Conservation (phyloP, 2,888 invertebrate species). For the Drosophila colorata region DNA sequence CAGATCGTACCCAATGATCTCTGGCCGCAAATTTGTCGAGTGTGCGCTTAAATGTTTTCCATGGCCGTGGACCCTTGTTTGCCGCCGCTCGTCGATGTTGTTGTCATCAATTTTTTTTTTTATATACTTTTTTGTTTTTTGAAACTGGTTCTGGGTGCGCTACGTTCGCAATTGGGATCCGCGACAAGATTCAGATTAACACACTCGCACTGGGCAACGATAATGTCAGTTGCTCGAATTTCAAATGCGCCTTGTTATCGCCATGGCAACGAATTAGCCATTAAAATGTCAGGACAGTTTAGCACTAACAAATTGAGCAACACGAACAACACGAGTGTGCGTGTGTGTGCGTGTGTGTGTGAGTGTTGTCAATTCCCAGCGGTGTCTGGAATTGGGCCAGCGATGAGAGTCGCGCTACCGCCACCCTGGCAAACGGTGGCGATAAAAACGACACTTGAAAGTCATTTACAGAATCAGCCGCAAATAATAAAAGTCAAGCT, state of each 20-base stretch:
- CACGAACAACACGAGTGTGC: constrained; percentile 29
- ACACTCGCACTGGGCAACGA: constrained; percentile 25
- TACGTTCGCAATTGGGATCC: constrained; percentile 58
- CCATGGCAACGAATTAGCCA: constrained; percentile 54
- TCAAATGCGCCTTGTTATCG: constrained; percentile 55
- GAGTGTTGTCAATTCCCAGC: constrained; percentile 47
- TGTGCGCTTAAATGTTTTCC: constrained; percentile 80
- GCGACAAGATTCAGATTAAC: constrained; percentile 76
- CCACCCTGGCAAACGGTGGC: constrained; percentile 57
- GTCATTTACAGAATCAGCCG: constrained; percentile 77
- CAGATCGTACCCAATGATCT: constrained; percentile 54
- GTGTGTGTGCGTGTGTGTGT: constrained; percentile 6
- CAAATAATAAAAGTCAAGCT: constrained; percentile 80
- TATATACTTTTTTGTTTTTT: constrained; percentile 18
- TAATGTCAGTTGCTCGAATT: constrained; percentile 59
- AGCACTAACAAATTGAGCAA: constrained; percentile 59
- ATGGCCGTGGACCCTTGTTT: constrained; percentile 44
- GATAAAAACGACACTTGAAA: constrained; percentile 66
- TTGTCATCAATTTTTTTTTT: constrained; percentile 67
- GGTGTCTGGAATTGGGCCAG: constrained; percentile 53
- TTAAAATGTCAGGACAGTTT: constrained; percentile 66
- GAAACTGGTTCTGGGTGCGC: constrained; percentile 62
- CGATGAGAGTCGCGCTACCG: constrained; percentile 31
- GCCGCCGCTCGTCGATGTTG: constrained; percentile 40
- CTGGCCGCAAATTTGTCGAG: constrained; percentile 78